Evolutionary conservation across 2,888 invertebrate species (phyloP), one percentile per base, ranked within the genome.

Genomic region (Campoplex capitator): DNA sequence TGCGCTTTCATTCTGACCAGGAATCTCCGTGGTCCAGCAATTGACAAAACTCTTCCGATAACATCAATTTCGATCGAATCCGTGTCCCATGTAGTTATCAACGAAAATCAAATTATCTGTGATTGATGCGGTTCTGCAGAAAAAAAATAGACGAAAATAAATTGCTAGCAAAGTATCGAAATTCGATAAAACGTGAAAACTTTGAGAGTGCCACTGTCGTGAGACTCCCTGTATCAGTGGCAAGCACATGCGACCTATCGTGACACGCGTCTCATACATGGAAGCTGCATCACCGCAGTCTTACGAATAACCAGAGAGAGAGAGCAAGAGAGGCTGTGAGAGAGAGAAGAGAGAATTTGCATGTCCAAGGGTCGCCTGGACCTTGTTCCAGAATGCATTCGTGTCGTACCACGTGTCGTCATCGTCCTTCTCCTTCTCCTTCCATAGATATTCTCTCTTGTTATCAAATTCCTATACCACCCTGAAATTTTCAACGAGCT

Each of bases 371-470:
- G 48, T 58, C 32, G 11, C 56, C 54, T 67, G 68, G 32, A 75
- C 56, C 42, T 45, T 23, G 68, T 71, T 54, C 68, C 38, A 54
- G 58, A 73, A 56, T 67, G 65, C 67, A 65, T 48, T 32, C 56
- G 68, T 75, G 75, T 82, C 75, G 68, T 45, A 75, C 56, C 75
- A 75, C 75, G 75, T 75, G 75, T 68, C 56, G 68, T 51, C 68
- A 16, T 51, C 62, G 18, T 35, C 56, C 48, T 56, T 18, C 4
- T 42, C 68, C 28, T 3, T 9, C 42, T 48, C 32, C 18, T 18
- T n/a, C 32, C 16, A 28, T 18, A 9, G 28, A 58, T 28, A 11
- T 32, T 7, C 48, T 32, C 48, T 28, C 28, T 65, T 65, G 76
- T 79, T 68, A 70, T 68, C 67, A 77, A 77, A 77, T 54, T 77